A percentile compares a stretch with the other conserved stretches of the same genome.
Evolutionary conservation across 2,797 vertebrate species (phyloP).

Genomic region (Malacoraja senta): DNA sequence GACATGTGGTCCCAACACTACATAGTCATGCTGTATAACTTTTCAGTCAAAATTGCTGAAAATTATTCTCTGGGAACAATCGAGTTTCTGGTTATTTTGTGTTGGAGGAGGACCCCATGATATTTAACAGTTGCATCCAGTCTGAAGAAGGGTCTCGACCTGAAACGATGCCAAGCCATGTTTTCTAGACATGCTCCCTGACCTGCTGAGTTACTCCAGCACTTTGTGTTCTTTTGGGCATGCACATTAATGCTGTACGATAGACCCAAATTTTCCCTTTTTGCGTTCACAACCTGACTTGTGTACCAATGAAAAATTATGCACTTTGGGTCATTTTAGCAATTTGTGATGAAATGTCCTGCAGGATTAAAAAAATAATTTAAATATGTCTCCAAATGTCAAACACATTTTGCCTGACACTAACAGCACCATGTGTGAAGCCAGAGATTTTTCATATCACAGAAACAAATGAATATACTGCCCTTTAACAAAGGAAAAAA

Average conservation of each 20-base stretch:
- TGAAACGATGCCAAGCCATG: too few species aligned
- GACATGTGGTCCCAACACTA: neutral
- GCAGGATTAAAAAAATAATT: neutral
- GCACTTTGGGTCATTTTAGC: neutral
- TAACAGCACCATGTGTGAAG: neutral
- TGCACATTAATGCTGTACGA: neutral
- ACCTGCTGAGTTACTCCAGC: too few species aligned
- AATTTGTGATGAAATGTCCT: conserved; percentile 1
- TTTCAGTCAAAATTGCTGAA: neutral
- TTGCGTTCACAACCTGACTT: neutral
- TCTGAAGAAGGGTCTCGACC: too few species aligned
- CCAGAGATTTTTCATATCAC: neutral
- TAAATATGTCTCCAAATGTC: neutral
- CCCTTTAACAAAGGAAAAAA: conserved; percentile 6
- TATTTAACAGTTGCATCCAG: neutral
- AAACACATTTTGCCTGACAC: neutral
- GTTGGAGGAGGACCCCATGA: neutral
- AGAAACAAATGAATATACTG: neutral
- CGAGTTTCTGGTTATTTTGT: neutral
- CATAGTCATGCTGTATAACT: neutral
- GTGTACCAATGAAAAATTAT: neutral
- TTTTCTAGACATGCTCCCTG: too few species aligned
- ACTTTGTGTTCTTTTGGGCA: neutral
- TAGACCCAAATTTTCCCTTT: neutral
- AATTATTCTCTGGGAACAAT: neutral